Evolutionary conservation across 2,113 vertebrate species (phyloP).

Genomic region (Phrynocephalus versicolor): DNA sequence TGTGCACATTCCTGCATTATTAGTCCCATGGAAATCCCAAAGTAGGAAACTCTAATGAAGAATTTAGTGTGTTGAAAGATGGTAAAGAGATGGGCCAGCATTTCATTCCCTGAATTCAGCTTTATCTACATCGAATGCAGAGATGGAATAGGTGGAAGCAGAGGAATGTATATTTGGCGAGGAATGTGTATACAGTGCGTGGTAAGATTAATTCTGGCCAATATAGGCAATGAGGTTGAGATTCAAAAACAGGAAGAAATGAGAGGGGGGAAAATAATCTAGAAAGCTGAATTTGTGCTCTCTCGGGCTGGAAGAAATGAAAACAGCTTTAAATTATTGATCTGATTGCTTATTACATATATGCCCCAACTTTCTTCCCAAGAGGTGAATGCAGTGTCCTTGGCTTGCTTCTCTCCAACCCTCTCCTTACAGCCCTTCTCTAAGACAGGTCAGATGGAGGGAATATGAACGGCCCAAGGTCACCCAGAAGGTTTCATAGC

Average conservation of each 20-base stretch:
- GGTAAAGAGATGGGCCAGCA: not conserved
- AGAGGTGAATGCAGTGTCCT: no score
- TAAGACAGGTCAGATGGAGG: not conserved
- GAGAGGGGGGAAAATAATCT: not conserved
- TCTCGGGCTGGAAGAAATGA: no score
- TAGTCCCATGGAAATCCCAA: slow-evolving; percentile 5
- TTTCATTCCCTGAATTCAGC: not conserved
- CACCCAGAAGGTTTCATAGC: not conserved
- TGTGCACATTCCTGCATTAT: not conserved
- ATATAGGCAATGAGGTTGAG: not conserved
- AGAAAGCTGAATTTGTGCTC: not conserved
- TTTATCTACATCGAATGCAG: slow-evolving; percentile 8
- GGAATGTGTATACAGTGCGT: not conserved
- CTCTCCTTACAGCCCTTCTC: no score
- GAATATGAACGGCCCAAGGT: no score
- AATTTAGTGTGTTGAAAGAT: not conserved
- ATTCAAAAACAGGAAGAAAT: not conserved
- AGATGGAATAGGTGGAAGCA: not conserved
- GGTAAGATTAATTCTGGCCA: not conserved
- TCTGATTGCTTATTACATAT: no score
- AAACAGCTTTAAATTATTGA: no score
- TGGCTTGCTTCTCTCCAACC: no score
- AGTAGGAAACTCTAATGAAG: not conserved
- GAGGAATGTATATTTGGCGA: not conserved
- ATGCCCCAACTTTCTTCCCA: no score